Conservation (phyloP, 2,113 vertebrate genomes). For the Myotis lucifugus region DNA sequence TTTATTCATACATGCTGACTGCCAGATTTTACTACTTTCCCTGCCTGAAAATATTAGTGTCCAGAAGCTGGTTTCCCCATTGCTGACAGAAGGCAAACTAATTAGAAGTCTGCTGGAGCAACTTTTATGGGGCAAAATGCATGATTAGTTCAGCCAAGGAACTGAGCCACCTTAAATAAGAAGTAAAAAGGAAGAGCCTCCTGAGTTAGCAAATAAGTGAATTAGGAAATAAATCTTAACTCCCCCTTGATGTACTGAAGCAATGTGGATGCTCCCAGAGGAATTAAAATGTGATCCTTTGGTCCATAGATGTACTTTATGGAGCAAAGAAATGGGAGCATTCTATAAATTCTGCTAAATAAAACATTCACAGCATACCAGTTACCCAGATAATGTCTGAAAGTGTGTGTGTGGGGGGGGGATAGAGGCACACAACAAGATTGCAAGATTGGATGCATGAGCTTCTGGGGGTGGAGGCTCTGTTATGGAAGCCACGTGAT, state of each 20-base stretch:
- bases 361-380: neutral
- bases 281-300: slow-evolving; percentile 46
- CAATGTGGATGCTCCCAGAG: neutral
- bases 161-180: slow-evolving; percentile 37
- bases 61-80: slow-evolving; percentile 63
- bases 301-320: neutral
- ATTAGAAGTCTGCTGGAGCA: slow-evolving; percentile 51
- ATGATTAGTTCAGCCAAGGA: slow-evolving; percentile 63
- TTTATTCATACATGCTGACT: slow-evolving; percentile 61
- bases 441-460: neutral
- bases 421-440: neutral
- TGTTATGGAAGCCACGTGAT: neutral
- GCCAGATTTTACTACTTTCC: slow-evolving; percentile 56
- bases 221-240: slow-evolving; percentile 37
- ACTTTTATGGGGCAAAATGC: slow-evolving; percentile 57
- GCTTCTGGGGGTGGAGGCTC: neutral
- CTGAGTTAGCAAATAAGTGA: slow-evolving; percentile 31
- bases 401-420: neutral
- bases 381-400: neutral
- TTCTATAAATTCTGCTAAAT: slow-evolving; percentile 15
- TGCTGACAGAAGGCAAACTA: slow-evolving; percentile 68
- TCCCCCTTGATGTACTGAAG: neutral
- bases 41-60: slow-evolving; percentile 58
- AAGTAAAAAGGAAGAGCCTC: slow-evolving; percentile 50
- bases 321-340: neutral